Conservation (phyloP, 2,888 invertebrate species). For the Cosmia pyralina region DNA sequence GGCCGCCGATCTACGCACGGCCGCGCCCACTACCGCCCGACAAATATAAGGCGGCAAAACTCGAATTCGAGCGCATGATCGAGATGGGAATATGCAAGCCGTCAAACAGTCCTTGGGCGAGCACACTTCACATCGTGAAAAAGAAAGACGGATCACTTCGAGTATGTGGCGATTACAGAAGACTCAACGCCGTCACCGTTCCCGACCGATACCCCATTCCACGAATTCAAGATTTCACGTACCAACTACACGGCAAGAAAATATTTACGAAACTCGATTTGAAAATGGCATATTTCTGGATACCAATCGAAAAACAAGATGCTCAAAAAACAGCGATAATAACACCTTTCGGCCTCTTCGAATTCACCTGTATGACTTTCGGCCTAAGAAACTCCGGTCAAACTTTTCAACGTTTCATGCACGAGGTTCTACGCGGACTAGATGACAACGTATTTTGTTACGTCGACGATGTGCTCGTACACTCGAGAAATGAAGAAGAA, state of each 20-base stretch:
- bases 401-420: too few species aligned
- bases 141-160: slow-evolving; percentile 1
- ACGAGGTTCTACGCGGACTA: too few species aligned
- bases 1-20: not conserved
- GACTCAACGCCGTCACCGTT: slow-evolving; percentile 5
- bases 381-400: too few species aligned
- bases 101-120: not conserved
- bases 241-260: too few species aligned
- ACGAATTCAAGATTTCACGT: not conserved
- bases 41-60: not conserved
- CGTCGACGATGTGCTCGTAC: not conserved
- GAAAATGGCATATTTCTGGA: too few species aligned
- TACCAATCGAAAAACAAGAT: too few species aligned
- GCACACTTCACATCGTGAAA: not conserved
- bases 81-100: not conserved
- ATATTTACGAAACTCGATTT: too few species aligned
- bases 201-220: slow-evolving; percentile 8
- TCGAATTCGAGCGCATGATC: not conserved
- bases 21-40: not conserved
- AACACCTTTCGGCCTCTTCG: too few species aligned
- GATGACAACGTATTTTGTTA: not conserved
- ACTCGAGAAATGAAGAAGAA: not conserved
- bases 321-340: too few species aligned
- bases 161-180: not conserved
- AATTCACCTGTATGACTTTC: too few species aligned